A percentile compares a stretch with the other conserved stretches of the same genome.
phyloP scores from a whole-genome alignment of 2,888 invertebrate species.

The Protonemura montana region DNA sequence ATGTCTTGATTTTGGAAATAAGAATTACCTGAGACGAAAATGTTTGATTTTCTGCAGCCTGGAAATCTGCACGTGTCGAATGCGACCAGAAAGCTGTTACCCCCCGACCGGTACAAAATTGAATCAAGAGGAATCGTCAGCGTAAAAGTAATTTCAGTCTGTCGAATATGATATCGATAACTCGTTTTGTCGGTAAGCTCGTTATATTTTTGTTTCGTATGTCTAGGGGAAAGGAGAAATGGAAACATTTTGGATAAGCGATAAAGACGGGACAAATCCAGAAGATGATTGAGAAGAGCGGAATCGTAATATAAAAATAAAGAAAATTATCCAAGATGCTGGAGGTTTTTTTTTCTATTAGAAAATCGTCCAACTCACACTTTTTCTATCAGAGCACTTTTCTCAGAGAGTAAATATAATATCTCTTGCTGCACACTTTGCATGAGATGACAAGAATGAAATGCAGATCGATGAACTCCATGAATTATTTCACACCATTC shows the following conservation, averaged over 20 bases:
- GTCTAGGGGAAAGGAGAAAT: slow-evolving; percentile 86
- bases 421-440: background rate
- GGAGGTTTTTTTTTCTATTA: background rate
- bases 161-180: background rate
- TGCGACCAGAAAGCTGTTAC: slow-evolving; percentile 72
- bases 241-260: slow-evolving; percentile 82
- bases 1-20: too few relatives aligned
- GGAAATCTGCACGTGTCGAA: slow-evolving; percentile 81
- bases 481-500: background rate
- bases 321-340: background rate
- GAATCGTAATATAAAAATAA: background rate
- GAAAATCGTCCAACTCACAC: background rate
- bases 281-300: background rate
- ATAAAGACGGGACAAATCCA: slow-evolving; percentile 58
- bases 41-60: slow-evolving; percentile 61
- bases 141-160: slow-evolving; percentile 71
- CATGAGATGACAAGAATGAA: background rate
- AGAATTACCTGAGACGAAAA: background rate
- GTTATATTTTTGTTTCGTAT: background rate
- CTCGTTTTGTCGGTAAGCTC: background rate
- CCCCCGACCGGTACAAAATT: slow-evolving; percentile 70
- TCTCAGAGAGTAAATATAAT: background rate
- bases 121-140: slow-evolving; percentile 76
- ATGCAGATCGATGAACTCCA: background rate
- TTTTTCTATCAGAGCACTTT: background rate